Evolutionary conservation across 2,113 vertebrate species (phyloP).

Genomic region (Dunckerocampus dactyliophorus): DNA sequence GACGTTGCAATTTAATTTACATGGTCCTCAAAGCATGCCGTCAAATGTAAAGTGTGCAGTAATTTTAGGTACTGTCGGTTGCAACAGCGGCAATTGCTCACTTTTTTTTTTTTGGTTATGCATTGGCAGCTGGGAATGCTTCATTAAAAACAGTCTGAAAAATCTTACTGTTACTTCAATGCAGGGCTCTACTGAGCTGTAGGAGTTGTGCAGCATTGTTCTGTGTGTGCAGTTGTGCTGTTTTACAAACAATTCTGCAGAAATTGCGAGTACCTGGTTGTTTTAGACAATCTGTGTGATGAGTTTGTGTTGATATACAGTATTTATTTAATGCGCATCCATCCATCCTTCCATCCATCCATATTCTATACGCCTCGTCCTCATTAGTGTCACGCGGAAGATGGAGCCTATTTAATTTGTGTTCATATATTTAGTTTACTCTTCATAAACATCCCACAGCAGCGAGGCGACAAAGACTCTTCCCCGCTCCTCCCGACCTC

Average conservation of each 20-base stretch:
- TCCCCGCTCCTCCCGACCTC: conserved; percentile 4
- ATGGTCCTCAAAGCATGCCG: conserved; percentile 58
- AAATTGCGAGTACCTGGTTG: too few species aligned
- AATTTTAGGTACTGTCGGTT: conserved; percentile 50
- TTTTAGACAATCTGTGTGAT: too few species aligned
- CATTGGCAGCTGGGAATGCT: conserved; percentile 47
- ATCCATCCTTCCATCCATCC: too few species aligned
- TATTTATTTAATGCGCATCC: too few species aligned
- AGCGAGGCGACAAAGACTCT: conserved; percentile 31
- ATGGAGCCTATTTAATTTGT: not conserved
- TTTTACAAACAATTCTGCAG: too few species aligned
- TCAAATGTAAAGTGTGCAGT: conserved; percentile 66
- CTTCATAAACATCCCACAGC: conserved; percentile 30
- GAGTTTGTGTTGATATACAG: too few species aligned
- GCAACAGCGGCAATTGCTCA: conserved; percentile 48
- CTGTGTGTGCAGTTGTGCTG: too few species aligned
- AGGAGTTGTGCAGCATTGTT: too few species aligned
- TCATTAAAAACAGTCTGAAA: conserved; percentile 59
- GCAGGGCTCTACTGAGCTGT: too few species aligned
- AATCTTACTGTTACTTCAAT: not conserved
- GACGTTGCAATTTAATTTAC: conserved; percentile 68
- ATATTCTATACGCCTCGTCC: too few species aligned
- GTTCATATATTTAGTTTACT: conserved; percentile 46
- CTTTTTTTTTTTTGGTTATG: conserved; percentile 61
- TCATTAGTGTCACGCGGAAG: too few species aligned